phyloP scores from a whole-genome alignment of 2,888 invertebrate species.

The Electrophaes corylata region DNA sequence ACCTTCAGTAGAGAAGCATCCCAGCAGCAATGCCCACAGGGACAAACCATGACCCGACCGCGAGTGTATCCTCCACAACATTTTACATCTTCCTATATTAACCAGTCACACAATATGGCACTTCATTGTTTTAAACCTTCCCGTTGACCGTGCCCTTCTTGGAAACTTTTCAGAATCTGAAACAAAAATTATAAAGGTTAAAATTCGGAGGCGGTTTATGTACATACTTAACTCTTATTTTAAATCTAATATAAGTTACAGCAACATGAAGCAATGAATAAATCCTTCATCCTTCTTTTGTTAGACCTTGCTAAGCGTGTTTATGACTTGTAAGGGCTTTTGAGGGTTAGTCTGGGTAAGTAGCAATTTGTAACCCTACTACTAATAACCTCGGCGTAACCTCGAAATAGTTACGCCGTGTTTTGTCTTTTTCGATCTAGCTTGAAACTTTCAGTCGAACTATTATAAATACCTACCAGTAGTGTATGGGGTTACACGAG shows the following conservation, averaged over 20 bases:
- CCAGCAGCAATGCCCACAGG: constrained; percentile 26
- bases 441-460: too few species aligned
- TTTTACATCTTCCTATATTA: constrained; percentile 29
- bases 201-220: too few species aligned
- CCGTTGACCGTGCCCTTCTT: neutral
- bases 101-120: constrained; percentile 19
- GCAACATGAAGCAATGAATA: neutral
- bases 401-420: too few species aligned
- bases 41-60: constrained; percentile 25
- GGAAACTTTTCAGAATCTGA: constrained; percentile 18
- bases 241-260: too few species aligned
- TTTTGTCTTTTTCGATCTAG: too few species aligned
- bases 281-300: neutral
- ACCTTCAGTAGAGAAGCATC: constrained; percentile 26
- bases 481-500: neutral
- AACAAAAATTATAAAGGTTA: constrained; percentile 16
- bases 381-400: too few species aligned
- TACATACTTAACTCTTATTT: too few species aligned
- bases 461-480: too few species aligned
- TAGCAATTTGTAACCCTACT: neutral
- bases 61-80: constrained; percentile 26
- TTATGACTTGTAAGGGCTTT: neutral
- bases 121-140: constrained; percentile 11
- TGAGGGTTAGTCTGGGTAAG: neutral
- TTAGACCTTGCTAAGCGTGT: neutral